These are phyloP conservation scores for Triplophysa tibetana DNA, from an alignment of 2,113 vertebrate genomes.

Conservation along the genomic window DNA sequence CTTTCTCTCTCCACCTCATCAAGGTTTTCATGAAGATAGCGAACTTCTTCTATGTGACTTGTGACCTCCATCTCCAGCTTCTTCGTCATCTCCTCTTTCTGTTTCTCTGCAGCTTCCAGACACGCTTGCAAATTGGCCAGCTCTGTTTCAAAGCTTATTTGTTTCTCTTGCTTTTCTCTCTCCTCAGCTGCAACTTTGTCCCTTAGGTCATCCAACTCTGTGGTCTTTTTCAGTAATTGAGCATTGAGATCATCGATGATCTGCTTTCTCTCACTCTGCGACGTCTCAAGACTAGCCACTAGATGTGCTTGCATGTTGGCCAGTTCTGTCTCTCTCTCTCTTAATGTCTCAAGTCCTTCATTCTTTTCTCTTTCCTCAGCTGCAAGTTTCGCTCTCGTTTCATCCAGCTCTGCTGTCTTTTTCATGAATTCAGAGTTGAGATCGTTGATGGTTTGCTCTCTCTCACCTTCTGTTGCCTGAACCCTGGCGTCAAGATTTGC, in stretches of 20 bases:
- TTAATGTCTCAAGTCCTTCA: neutral
- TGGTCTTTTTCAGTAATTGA: constrained; percentile 33
- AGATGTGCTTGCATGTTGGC: neutral
- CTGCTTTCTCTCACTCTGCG: constrained; percentile 56
- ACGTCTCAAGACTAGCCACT: constrained; percentile 53
- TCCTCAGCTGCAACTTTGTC: constrained; percentile 64
- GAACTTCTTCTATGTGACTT: constrained; percentile 46
- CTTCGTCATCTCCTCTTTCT: constrained; percentile 60
- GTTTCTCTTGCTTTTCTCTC: constrained; percentile 59
- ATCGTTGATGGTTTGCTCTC: constrained; percentile 59
- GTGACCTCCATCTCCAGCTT: constrained; percentile 60
- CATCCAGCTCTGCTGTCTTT: constrained; percentile 63
- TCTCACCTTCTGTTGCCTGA: constrained; percentile 67
- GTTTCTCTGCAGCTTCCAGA: constrained; percentile 41
- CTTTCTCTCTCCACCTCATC: constrained; percentile 44
- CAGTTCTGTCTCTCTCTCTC: constrained; percentile 2
- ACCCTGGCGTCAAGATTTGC: constrained; percentile 54
- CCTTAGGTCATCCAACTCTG: constrained; percentile 63
- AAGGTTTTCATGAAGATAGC: constrained; percentile 50
- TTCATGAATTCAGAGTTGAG: constrained; percentile 37
- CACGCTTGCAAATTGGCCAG: constrained; percentile 51
- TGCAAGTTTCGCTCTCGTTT: constrained; percentile 61
- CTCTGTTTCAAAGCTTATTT: constrained; percentile 66
- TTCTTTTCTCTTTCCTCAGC: constrained; percentile 51
- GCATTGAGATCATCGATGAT: constrained; percentile 33